A percentile compares a stretch with the other conserved stretches of the same genome.
Evolutionary conservation across 2,113 vertebrate genomes (phyloP).

Genomic region (Ptilonorhynchus violaceus): DNA sequence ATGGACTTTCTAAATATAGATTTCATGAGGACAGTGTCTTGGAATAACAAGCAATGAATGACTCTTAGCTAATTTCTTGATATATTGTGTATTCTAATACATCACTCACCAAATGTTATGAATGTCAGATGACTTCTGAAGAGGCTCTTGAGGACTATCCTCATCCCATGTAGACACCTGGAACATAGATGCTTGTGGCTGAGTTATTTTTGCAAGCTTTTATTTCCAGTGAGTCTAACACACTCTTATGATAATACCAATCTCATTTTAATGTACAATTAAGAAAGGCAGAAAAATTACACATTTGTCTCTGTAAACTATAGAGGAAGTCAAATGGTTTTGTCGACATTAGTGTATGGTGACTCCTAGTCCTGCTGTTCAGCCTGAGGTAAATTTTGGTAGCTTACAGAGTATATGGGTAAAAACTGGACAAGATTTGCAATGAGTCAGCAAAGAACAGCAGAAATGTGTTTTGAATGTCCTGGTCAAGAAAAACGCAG

Average conservation of each 20-base stretch:
- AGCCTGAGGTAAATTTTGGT: not conserved
- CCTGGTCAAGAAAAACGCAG: rapidly evolving
- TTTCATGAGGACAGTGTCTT: not conserved
- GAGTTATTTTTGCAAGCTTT: not conserved
- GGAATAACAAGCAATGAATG: not conserved
- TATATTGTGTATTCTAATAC: not conserved
- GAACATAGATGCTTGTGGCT: not conserved
- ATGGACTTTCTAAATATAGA: not conserved
- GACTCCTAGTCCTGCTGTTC: not conserved
- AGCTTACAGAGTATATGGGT: rapidly evolving
- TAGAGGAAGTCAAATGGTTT: not conserved
- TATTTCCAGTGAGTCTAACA: not conserved
- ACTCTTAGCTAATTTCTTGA: not conserved
- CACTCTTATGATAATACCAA: not conserved
- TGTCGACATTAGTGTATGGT: not conserved
- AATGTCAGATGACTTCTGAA: not conserved
- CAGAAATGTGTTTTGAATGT: not conserved
- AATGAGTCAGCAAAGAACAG: not conserved
- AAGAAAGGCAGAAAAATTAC: not conserved
- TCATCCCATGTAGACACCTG: not conserved
- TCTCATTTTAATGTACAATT: not conserved
- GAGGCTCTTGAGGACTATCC: not conserved
- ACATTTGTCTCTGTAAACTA: not conserved
- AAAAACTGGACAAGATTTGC: not conserved
- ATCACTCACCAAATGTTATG: not conserved